These are phyloP conservation scores for Villa cingulata DNA, from an alignment of 2,888 invertebrate species.

Conservation along the genomic window DNA sequence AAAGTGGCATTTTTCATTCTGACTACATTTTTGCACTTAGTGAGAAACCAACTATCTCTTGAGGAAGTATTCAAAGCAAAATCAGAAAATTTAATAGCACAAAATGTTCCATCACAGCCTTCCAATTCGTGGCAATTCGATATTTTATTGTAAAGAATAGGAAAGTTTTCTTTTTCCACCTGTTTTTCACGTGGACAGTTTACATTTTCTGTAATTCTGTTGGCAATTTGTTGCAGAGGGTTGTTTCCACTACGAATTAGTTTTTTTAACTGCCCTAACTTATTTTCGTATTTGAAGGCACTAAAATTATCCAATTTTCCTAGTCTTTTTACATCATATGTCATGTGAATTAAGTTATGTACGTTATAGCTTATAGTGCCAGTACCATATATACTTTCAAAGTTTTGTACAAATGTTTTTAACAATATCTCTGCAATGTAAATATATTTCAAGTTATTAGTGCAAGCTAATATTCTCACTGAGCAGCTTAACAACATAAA, in stretches of 20 bases:
- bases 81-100: too few relatives aligned
- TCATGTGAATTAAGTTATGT: neutral
- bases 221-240: neutral
- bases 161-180: too few relatives aligned
- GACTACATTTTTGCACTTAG: too few relatives aligned
- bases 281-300: neutral
- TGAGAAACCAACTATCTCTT: too few relatives aligned
- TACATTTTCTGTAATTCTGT: too few relatives aligned
- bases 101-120: too few relatives aligned
- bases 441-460: too few relatives aligned
- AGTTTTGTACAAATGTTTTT: neutral
- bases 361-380: neutral
- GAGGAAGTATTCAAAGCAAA: too few relatives aligned
- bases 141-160: too few relatives aligned
- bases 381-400: neutral
- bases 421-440: neutral
- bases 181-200: too few relatives aligned
- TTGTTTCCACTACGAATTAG: neutral
- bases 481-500: neutral
- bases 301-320: conserved; percentile 12
- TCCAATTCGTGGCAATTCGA: too few relatives aligned
- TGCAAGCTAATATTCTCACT: neutral
- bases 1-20: too few relatives aligned
- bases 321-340: conserved; percentile 22
- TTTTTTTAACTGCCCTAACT: neutral